A percentile compares a stretch with the other conserved stretches of the same genome.
These are phyloP conservation scores for Aricia agestis DNA, from an alignment of 1,140 invertebrate genomes.

Conservation along the genomic window DNA sequence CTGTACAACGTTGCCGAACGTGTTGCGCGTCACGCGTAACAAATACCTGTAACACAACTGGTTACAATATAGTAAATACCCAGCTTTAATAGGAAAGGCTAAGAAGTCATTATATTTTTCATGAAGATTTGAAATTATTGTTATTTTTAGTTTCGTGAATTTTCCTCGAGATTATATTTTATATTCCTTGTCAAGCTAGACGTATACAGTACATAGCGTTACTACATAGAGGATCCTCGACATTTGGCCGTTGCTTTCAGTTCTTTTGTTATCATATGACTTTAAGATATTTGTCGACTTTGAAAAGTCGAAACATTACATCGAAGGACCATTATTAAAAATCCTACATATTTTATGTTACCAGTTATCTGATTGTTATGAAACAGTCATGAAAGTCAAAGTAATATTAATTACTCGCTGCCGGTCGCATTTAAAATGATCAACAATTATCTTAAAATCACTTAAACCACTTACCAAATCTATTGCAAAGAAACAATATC, in stretches of 20 bases:
- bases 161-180: neutral
- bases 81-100: no score
- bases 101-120: no score
- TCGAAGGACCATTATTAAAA: no score
- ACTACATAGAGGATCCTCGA: neutral
- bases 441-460: slow-evolving; percentile 8
- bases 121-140: no score
- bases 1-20: no score
- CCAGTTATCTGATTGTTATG: no score
- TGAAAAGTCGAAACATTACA: no score
- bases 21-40: no score
- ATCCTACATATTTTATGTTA: no score
- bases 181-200: neutral
- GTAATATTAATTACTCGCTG: neutral
- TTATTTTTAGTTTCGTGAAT: neutral
- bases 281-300: no score
- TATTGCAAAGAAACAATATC: slow-evolving; percentile 8
- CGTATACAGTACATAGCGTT: neutral
- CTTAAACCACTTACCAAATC: neutral
- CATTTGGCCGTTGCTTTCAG: neutral
- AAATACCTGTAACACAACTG: no score
- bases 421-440: neutral
- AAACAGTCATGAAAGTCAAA: neutral
- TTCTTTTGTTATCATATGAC: neutral
- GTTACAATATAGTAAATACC: no score